These are phyloP conservation scores for Spinus pinus DNA, from an alignment of 2,797 vertebrate genomes.

Conservation along the genomic window DNA sequence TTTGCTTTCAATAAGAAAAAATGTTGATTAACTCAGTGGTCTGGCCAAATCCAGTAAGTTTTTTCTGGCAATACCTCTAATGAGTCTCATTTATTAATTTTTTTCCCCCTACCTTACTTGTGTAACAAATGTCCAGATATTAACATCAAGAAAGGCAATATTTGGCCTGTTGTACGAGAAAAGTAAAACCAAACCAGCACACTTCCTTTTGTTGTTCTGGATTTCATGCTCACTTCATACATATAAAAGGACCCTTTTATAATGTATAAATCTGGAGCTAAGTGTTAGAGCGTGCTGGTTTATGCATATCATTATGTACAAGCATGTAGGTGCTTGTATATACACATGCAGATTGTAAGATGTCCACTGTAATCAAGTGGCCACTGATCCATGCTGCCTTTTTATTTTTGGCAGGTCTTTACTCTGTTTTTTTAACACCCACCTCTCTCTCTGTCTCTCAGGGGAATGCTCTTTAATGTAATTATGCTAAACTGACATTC, in stretches of 20 bases:
- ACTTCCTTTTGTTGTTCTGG: conserved; percentile 69
- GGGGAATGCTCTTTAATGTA: conserved; percentile 56
- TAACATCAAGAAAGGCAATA: conserved; percentile 64
- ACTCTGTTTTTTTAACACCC: background rate
- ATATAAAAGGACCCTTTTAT: conserved; percentile 35
- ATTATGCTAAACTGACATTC: conserved; percentile 68
- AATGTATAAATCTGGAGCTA: background rate
- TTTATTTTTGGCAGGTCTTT: conserved; percentile 61
- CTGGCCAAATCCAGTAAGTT: conserved; percentile 37
- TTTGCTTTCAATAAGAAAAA: conserved; percentile 73
- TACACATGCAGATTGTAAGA: conserved; percentile 12
- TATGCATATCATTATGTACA: background rate
- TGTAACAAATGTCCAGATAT: conserved; percentile 69
- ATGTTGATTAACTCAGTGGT: conserved; percentile 54
- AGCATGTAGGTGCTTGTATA: background rate
- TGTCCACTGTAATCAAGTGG: conserved; percentile 34
- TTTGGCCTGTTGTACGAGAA: conserved; percentile 60
- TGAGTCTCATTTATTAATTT: conserved; percentile 64
- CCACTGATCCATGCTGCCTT: conserved; percentile 53
- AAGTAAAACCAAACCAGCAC: conserved; percentile 57
- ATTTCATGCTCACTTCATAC: conserved; percentile 61
- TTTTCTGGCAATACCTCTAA: conserved; percentile 58
- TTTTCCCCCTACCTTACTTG: conserved; percentile 49
- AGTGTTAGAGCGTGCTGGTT: conserved; percentile 15
- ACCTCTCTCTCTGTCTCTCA: background rate